Conservation (phyloP, 2,113 vertebrate genomes). For the Chionomys nivalis region DNA sequence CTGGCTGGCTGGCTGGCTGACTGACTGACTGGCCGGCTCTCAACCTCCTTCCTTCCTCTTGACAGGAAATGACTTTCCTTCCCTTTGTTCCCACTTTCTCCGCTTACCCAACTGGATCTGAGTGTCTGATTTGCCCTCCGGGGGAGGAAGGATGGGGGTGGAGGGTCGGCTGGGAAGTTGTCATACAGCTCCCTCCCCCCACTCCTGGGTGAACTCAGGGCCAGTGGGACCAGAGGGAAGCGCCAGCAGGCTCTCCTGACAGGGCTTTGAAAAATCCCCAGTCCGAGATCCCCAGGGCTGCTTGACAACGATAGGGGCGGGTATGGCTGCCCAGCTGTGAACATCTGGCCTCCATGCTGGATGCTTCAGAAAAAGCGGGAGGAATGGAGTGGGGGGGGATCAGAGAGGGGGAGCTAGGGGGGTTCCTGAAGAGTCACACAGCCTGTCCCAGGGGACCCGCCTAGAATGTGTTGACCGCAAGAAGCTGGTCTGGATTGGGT, state of each 20-base stretch:
- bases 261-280: slow-evolving; percentile 53
- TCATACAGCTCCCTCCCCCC: rapidly evolving
- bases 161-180: slow-evolving; percentile 13
- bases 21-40: slow-evolving; percentile 21
- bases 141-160: slow-evolving; percentile 14
- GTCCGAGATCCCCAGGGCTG: not conserved
- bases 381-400: not conserved
- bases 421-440: not conserved
- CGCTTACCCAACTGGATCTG: slow-evolving; percentile 52
- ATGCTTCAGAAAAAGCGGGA: slow-evolving; percentile 39
- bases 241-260: not conserved
- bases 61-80: slow-evolving; percentile 80
- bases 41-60: slow-evolving; percentile 78
- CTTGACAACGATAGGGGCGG: not conserved
- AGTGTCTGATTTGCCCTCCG: slow-evolving; percentile 37
- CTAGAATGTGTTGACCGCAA: not conserved
- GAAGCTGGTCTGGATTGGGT: not conserved
- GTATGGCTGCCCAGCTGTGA: slow-evolving; percentile 70
- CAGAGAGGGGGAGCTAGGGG: not conserved
- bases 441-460: not conserved
- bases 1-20: not conserved
- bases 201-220: not conserved
- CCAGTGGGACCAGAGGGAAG: not conserved
- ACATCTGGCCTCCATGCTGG: slow-evolving; percentile 70
- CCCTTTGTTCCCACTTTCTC: slow-evolving; percentile 82